Base-by-base conservation (phyloP, 2,113 vertebrate species). In the Falcunculus frontatus region DNA sequence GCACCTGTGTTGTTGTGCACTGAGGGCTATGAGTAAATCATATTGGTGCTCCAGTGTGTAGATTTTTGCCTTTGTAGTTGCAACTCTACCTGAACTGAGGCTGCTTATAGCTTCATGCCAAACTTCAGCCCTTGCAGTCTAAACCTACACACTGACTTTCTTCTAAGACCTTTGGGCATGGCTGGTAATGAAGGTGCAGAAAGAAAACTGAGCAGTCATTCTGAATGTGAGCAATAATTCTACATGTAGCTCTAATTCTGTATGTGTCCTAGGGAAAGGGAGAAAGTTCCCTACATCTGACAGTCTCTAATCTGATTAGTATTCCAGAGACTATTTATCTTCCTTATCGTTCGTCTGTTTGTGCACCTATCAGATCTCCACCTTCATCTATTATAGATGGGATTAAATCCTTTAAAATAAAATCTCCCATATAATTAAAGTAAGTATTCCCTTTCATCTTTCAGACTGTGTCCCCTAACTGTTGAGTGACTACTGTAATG, bases 341-440 rank as follows among this genome's bases (percentile, higher is more conserved):
- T 92, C 46, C 69, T 70, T 84, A 78, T 73, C 11, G 1, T 94
- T 92, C 10, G 2, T 85, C 80, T 90, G 41, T 92, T 92, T 87
- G 77, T 93, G 64, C 80, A 79, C 55, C 85, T 96, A 76, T 93
- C 87, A 95, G 82, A 91, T 67, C 73, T 80, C 64, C 42, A 87
- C 63, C 88, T 94, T 95, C 77, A 95, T 96, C 70, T 93, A 90
- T 97, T 95, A 96, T 93, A 94, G 59, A 95, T 83, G 42, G 57
- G 72, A 87, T 88, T 93, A 88, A 94, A 79, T 93, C 47, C 57
- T 94, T 96, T 96, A 95, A 93, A 91, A 95, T 68, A 93, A 90
- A 90, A 70, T 89, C 87, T 94, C 49, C 37, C 25, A 5, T 86
- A 20, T 92, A 95, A 87, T 93, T 95, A 69, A 88, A 89, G 29